Conservation (phyloP, 2,888 invertebrate genomes). For the Noctua comes region DNA sequence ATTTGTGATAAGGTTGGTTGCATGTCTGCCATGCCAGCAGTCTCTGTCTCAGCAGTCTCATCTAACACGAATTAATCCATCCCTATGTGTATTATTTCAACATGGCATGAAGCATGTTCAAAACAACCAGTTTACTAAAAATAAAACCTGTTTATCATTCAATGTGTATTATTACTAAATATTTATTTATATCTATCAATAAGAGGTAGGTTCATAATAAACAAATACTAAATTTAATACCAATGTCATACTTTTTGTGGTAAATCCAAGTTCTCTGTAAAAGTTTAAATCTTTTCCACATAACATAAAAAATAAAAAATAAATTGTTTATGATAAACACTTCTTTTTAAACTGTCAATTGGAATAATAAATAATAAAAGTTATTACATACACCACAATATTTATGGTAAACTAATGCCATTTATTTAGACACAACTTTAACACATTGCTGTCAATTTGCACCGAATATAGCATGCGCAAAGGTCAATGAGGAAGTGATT, state of each 20-base stretch:
- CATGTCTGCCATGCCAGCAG: not conserved
- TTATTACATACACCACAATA: not conserved
- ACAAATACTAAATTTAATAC: not conserved
- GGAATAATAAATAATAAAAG: not conserved
- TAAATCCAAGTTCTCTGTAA: not conserved
- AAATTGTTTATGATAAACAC: not conserved
- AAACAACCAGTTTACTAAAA: not conserved
- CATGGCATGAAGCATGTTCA: not conserved
- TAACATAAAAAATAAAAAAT: not conserved
- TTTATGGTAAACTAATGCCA: slow-evolving; percentile 15
- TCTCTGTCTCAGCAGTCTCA: not conserved
- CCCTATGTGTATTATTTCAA: not conserved
- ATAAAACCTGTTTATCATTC: not conserved
- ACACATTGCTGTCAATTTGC: slow-evolving; percentile 48
- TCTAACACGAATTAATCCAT: not conserved
- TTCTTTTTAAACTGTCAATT: not conserved
- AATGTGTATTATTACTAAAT: not conserved
- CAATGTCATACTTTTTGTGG: not conserved
- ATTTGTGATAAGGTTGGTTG: not conserved
- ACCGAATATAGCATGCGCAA: slow-evolving; percentile 36
- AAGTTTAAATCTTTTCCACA: not conserved
- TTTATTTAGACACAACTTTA: slow-evolving; percentile 37
- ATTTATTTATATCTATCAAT: not conserved
- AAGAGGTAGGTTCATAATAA: not conserved
- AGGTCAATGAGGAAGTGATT: slow-evolving; percentile 72